Percentiles rank a stretch among this genome's conserved stretches.
These are phyloP conservation scores for Pocillopora meandrina DNA, from an alignment of 92 coral and sea anemone genomes.

Conservation along the genomic window DNA sequence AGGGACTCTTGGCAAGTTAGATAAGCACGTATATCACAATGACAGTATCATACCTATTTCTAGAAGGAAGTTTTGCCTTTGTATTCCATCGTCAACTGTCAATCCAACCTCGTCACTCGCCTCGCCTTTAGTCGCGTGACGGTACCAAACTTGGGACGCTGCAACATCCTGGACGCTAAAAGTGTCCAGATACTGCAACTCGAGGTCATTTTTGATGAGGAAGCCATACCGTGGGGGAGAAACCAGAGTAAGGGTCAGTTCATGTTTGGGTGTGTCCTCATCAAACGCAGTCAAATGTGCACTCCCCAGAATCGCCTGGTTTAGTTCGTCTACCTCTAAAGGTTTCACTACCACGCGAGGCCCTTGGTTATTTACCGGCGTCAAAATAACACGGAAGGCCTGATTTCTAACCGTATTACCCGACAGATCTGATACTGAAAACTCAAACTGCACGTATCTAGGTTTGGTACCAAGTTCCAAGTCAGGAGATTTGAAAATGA, in stretches of 20 bases:
- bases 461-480: conserved; percentile 68
- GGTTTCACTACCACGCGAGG: conserved; percentile 53
- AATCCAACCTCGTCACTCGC: conserved; percentile 80
- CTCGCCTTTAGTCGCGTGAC: conserved; percentile 70
- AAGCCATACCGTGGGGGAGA: conserved; percentile 77
- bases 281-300: conserved; percentile 46
- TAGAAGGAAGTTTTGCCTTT: conserved; percentile 57
- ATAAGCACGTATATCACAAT: not conserved
- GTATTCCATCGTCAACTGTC: conserved; percentile 76
- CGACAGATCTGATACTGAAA: conserved; percentile 89
- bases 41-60: conserved; percentile 69
- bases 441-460: conserved; percentile 84
- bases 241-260: conserved; percentile 56
- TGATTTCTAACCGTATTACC: conserved; percentile 75
- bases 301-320: conserved; percentile 40
- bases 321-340: conserved; percentile 59
- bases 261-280: conserved; percentile 57
- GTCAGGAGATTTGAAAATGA: conserved; percentile 83
- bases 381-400: conserved; percentile 57
- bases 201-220: conserved; percentile 61
- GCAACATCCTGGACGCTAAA: conserved; percentile 76
- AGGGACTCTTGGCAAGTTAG: not conserved
- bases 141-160: conserved; percentile 66
- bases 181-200: conserved; percentile 55
- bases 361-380: conserved; percentile 79